phyloP scores from a whole-genome alignment of 2,797 vertebrate species.

The Percopsis omiscomaycus region DNA sequence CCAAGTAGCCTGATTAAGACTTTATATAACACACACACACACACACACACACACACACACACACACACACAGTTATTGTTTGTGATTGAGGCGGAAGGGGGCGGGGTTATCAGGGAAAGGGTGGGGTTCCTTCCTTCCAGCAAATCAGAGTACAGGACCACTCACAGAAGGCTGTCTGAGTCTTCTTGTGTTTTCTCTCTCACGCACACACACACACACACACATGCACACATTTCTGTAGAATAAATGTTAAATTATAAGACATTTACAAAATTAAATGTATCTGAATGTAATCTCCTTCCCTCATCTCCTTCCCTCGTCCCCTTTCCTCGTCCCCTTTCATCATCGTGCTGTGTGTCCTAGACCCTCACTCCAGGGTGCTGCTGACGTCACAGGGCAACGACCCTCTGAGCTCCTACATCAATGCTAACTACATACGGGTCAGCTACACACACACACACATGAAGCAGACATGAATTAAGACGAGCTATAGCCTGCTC shows the following conservation, averaged over 20 bases:
- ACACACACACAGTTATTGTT: conserved; percentile 21
- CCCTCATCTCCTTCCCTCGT: background rate
- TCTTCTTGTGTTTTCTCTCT: conserved; percentile 38
- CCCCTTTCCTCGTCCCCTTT: conserved; percentile 13
- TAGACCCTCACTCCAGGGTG: conserved; percentile 94
- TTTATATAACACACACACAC: conserved; percentile 24
- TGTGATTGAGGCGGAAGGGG: conserved; percentile 18
- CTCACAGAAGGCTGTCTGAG: conserved; percentile 38
- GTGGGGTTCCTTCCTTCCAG: conserved; percentile 55
- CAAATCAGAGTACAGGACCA: conserved; percentile 62
- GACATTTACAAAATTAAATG: too few species aligned
- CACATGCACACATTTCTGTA: background rate
- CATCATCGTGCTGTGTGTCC: conserved; percentile 16
- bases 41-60: conserved; percentile 9
- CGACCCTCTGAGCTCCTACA: conserved; percentile 89
- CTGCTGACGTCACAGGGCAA: conserved; percentile 87
- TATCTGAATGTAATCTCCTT: background rate
- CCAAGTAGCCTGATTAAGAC: conserved; percentile 33
- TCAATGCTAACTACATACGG: conserved; percentile 95
- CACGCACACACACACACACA: background rate
- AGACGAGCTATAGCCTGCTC: too few species aligned
- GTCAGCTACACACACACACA: conserved; percentile 73
- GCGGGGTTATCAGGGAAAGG: conserved; percentile 42
- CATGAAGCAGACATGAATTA: background rate
- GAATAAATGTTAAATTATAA: too few species aligned